These are phyloP conservation scores for Calephelis nemesis DNA, from an alignment of 1,140 invertebrate species.

Conservation along the genomic window DNA sequence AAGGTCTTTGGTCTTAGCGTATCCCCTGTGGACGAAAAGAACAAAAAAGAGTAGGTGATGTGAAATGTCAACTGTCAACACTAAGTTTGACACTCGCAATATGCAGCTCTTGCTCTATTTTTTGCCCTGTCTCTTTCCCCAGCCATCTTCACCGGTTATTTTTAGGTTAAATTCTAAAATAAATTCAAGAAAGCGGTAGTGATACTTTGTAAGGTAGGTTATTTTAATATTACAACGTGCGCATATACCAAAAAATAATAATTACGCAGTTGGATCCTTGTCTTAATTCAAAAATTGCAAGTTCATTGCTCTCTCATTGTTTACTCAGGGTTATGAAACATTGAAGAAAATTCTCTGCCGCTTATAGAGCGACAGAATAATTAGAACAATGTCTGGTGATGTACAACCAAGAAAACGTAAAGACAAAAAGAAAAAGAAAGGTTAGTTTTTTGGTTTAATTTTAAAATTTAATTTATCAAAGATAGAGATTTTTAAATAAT, in stretches of 20 bases:
- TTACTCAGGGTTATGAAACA: slow-evolving; percentile 75
- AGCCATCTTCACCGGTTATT: slow-evolving; percentile 77
- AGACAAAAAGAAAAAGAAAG: slow-evolving; percentile 86
- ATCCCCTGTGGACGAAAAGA: too few species aligned
- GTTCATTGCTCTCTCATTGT: slow-evolving; percentile 59
- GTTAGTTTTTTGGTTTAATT: slow-evolving; percentile 63
- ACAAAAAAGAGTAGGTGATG: too few species aligned
- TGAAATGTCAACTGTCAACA: slow-evolving; percentile 4
- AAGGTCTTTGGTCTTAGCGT: too few species aligned
- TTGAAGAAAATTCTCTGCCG: slow-evolving; percentile 57
- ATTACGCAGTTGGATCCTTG: slow-evolving; percentile 65
- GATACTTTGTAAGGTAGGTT: slow-evolving; percentile 68
- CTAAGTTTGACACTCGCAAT: slow-evolving; percentile 15
- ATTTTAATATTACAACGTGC: slow-evolving; percentile 73
- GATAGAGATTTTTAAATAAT: slow-evolving; percentile 6
- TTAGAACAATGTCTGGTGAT: slow-evolving; percentile 84
- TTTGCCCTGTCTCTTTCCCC: slow-evolving; percentile 51
- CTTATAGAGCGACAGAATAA: slow-evolving; percentile 60
- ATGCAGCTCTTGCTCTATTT: too few species aligned
- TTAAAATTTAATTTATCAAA: neutral
- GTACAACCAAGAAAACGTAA: slow-evolving; percentile 86
- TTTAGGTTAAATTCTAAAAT: slow-evolving; percentile 78
- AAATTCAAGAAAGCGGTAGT: slow-evolving; percentile 69
- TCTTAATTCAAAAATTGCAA: slow-evolving; percentile 41
- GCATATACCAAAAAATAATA: slow-evolving; percentile 54